Percentiles rank a stretch among this genome's conserved stretches.
Evolutionary conservation across 2,797 vertebrate species (phyloP).

Genomic region (Schizopygopsis pylzovi): DNA sequence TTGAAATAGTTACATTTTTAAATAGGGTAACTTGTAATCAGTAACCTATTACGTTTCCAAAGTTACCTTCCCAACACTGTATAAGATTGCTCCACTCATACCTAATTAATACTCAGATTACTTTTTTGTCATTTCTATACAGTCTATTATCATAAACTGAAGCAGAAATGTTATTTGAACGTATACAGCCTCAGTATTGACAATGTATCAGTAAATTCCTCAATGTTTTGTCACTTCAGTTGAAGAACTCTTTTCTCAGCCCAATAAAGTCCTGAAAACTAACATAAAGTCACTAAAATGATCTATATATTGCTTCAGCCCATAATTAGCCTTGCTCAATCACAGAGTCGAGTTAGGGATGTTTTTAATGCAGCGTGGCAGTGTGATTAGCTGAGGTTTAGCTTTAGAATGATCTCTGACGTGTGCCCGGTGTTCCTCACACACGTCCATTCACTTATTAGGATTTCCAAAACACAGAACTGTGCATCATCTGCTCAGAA

Average conservation of each 20-base stretch:
- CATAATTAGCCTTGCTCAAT: slow-evolving; percentile 35
- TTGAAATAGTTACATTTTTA: too few relatives aligned
- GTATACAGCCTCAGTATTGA: neutral
- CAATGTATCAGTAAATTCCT: neutral
- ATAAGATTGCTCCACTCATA: neutral
- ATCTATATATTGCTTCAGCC: slow-evolving; percentile 28
- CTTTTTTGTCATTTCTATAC: neutral
- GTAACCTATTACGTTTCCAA: neutral
- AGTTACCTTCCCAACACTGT: neutral
- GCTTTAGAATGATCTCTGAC: slow-evolving; percentile 40
- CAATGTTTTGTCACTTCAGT: neutral
- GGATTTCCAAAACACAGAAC: neutral
- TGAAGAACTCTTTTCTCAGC: slow-evolving; percentile 8
- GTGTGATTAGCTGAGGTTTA: slow-evolving; percentile 45
- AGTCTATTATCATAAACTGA: neutral
- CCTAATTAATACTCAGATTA: neutral
- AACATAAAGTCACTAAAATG: slow-evolving; percentile 41
- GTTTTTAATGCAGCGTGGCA: slow-evolving; percentile 51
- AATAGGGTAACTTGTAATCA: too few relatives aligned
- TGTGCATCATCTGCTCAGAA: neutral
- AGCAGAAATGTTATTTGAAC: neutral
- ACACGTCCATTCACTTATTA: slow-evolving; percentile 13
- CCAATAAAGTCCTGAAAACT: slow-evolving; percentile 10
- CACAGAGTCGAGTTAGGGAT: neutral
- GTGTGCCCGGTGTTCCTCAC: slow-evolving; percentile 43